These are phyloP conservation scores for Blennius ocellaris DNA, from an alignment of 2,113 vertebrate species.

Conservation along the genomic window DNA sequence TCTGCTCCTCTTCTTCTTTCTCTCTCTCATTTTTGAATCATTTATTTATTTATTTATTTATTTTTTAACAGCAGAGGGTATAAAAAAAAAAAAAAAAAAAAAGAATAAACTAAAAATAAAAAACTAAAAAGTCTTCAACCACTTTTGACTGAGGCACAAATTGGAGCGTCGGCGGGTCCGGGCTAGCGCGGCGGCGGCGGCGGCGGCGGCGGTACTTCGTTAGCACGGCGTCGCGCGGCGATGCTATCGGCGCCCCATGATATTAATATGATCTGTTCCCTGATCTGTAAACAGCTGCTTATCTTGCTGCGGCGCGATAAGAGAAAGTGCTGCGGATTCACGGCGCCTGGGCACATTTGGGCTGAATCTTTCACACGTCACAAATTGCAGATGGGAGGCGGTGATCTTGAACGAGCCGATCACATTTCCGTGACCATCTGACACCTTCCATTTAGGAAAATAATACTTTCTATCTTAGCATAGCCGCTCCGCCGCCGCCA, in stretches of 20 bases:
- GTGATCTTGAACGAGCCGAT: slow-evolving; percentile 99
- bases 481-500: slow-evolving; percentile 98
- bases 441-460: slow-evolving; percentile 99
- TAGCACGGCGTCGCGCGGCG: too few relatives aligned
- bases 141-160: slow-evolving; percentile 67
- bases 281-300: slow-evolving; percentile 99
- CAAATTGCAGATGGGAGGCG: slow-evolving; percentile 99
- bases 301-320: slow-evolving; percentile 99
- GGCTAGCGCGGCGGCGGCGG: too few relatives aligned
- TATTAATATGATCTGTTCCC: slow-evolving; percentile 99
- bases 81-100: slow-evolving; percentile 47
- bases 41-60: slow-evolving; percentile 21
- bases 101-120: slow-evolving; percentile 49
- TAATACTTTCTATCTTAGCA: slow-evolving; percentile 99
- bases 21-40: too few relatives aligned
- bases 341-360: slow-evolving; percentile 99
- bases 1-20: not conserved
- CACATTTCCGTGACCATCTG: slow-evolving; percentile 99
- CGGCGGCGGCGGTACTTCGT: too few relatives aligned
- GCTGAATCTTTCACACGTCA: slow-evolving; percentile 99
- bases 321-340: slow-evolving; percentile 99
- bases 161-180: too few relatives aligned
- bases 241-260: slow-evolving; percentile 91
- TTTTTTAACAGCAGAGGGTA: not conserved
- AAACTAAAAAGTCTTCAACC: too few relatives aligned